Conservation (phyloP, 2,797 vertebrate genomes). For the Loris lydekkerianus region DNA sequence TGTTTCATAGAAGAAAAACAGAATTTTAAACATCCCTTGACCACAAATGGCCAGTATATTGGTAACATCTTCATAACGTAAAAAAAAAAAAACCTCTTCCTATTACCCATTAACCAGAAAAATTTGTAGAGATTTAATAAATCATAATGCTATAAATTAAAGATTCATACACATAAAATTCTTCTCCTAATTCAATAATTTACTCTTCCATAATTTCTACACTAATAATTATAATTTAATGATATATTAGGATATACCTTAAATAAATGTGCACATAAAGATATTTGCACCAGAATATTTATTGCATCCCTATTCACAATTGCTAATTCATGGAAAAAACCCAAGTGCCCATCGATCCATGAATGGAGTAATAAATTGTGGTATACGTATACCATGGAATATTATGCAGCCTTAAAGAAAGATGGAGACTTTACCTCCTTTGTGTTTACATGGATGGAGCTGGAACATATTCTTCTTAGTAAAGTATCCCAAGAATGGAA, state of each 20-base stretch:
- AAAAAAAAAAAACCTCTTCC: background rate
- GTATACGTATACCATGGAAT: too few relatives aligned
- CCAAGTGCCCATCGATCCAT: too few relatives aligned
- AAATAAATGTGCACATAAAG: background rate
- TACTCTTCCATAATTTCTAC: constrained; percentile 29
- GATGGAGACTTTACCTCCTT: too few relatives aligned
- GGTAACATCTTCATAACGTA: background rate
- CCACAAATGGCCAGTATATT: background rate
- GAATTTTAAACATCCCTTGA: background rate
- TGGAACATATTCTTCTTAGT: too few relatives aligned
- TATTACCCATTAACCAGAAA: background rate
- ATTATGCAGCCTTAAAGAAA: too few relatives aligned
- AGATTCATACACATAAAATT: constrained; percentile 25
- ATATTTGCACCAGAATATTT: too few relatives aligned
- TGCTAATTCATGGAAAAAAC: too few relatives aligned
- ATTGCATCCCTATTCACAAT: too few relatives aligned
- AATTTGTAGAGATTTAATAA: background rate
- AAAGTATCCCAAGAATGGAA: too few relatives aligned
- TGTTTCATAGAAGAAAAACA: background rate
- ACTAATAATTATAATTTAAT: constrained; percentile 33
- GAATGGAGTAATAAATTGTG: too few relatives aligned
- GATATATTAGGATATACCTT: background rate
- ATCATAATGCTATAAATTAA: background rate
- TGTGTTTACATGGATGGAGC: too few relatives aligned
- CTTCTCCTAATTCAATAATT: constrained; percentile 17